phyloP scores from a whole-genome alignment of 2,888 invertebrate species.

The Ditylenchus weischeri region DNA sequence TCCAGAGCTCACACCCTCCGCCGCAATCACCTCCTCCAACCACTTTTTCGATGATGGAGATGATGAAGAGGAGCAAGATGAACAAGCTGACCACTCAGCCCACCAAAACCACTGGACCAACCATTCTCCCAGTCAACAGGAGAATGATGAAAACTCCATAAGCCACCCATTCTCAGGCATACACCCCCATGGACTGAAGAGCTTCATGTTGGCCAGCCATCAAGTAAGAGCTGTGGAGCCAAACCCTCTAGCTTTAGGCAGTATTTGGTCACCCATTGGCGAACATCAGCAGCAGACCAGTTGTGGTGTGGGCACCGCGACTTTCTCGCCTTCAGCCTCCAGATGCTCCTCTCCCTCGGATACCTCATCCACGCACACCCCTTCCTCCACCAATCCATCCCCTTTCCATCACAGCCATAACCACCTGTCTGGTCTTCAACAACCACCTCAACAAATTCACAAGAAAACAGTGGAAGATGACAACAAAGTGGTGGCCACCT shows the following conservation, averaged over 20 bases:
- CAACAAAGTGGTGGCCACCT: neutral
- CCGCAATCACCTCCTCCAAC: slow-evolving; percentile 1
- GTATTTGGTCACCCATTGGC: too few species aligned
- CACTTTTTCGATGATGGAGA: slow-evolving; percentile 10
- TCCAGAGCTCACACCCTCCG: slow-evolving; percentile 1
- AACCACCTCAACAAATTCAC: neutral
- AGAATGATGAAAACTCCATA: slow-evolving; percentile 11
- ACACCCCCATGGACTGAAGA: too few species aligned
- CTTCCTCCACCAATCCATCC: slow-evolving; percentile 5
- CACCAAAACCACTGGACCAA: neutral
- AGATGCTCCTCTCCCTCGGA: slow-evolving; percentile 8
- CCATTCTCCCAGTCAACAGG: neutral
- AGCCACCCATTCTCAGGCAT: too few species aligned
- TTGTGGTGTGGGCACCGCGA: too few species aligned
- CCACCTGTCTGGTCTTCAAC: neutral
- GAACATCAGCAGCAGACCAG: too few species aligned
- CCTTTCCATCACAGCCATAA: too few species aligned
- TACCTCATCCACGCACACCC: neutral
- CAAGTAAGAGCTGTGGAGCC: too few species aligned
- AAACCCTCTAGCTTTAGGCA: too few species aligned
- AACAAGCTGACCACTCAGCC: too few species aligned
- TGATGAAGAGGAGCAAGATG: neutral
- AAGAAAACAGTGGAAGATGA: neutral
- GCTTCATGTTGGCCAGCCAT: too few species aligned
- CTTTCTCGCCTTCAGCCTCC: slow-evolving; percentile 2